Evolutionary conservation across 2,113 vertebrate species (phyloP), one percentile per base, ranked within the genome.

Genomic region (Agelaius phoeniceus): DNA sequence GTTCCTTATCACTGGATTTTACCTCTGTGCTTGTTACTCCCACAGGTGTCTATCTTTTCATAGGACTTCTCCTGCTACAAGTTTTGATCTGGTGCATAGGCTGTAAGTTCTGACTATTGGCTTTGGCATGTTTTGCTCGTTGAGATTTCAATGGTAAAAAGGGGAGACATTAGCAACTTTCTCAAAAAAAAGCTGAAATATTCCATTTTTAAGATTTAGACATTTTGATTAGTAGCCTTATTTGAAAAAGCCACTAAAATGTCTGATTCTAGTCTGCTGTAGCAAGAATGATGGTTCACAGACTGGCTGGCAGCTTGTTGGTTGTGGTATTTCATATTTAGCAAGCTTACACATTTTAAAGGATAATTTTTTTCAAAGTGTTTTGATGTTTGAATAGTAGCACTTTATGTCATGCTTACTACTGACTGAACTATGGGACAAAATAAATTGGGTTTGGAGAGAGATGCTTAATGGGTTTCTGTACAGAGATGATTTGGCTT

Each of bases 391-490:
- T 96, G 94, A 96, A 98, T 97, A 96, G 95, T 93, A 97, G 98
- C 98, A 98, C 98, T 98, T 98, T 98, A 98, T 98, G 81, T 98
- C 84, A 98, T 96, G 95, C 97, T 97, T 98, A 98, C 98, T 98
- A 98, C 98, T 98, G 98, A 98, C 84, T 97, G 94, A 97, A 92
- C 54, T 94, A 89, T 97, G 92, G 78, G 94, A 90, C 44, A 95
- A 96, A 97, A 95, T 85, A 95, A 95, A 95, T 96, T 94, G 39
- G 65, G 67, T 89, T 92, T 97, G 72, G 86, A 95, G 95, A 96
- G 95, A 97, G 95, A 93, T 84, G 41, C 43, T 77, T 90, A 89
- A 84, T 84, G 79, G 46, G 52, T 94, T 97, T 95, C 74, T 95
- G 68, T 92, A 51, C 96, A 96, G 96, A 97, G 79, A 77, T 93